These are phyloP conservation scores for Tethea ocularis DNA, from an alignment of 2,888 invertebrate species.

Conservation along the genomic window DNA sequence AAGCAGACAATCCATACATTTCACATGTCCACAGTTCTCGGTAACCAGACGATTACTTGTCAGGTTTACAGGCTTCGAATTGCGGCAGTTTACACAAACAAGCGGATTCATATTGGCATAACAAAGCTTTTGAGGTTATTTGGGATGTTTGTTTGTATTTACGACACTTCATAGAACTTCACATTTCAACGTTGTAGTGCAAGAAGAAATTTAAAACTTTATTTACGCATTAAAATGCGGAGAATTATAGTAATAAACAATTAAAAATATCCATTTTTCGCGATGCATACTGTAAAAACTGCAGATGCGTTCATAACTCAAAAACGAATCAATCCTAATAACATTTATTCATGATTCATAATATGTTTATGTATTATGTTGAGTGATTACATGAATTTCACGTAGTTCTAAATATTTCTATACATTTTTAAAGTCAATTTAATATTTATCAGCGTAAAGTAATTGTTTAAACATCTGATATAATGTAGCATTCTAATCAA, in stretches of 20 bases:
- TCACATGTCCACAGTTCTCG: constrained; percentile 89
- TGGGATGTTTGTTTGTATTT: constrained; percentile 18
- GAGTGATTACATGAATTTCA: background rate
- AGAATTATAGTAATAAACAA: background rate
- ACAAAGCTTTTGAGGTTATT: constrained; percentile 51
- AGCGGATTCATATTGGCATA: constrained; percentile 68
- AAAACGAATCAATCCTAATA: background rate
- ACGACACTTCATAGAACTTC: constrained; percentile 23
- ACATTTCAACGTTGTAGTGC: constrained; percentile 3
- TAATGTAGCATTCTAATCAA: too few species aligned
- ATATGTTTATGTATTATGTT: background rate
- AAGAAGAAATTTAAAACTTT: background rate
- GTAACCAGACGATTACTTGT: constrained; percentile 86
- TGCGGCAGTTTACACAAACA: constrained; percentile 85
- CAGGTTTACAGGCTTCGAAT: constrained; percentile 78
- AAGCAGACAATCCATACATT: constrained; percentile 89
- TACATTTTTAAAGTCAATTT: background rate
- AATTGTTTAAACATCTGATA: background rate
- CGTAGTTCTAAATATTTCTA: too few species aligned
- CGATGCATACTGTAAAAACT: constrained; percentile 4
- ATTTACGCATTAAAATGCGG: background rate
- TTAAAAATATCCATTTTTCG: constrained; percentile 3
- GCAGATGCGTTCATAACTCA: background rate
- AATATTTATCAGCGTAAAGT: background rate
- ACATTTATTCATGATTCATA: background rate